phyloP scores from a whole-genome alignment of 2,113 vertebrate species.

The Vidua macroura region DNA sequence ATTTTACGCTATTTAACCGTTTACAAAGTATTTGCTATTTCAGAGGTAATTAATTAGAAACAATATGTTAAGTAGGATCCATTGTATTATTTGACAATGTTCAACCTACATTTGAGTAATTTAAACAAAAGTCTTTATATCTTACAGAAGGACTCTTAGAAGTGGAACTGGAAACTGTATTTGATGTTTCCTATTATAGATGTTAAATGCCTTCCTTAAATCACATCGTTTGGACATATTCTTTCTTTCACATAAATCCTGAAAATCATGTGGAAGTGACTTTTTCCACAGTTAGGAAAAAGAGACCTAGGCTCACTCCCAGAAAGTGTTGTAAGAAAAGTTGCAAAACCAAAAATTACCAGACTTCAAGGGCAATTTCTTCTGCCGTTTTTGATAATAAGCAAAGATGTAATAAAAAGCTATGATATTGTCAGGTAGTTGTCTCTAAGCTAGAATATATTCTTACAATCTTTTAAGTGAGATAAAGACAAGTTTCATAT shows the following conservation, averaged over 20 bases:
- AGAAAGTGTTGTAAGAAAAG: not conserved
- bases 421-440: not conserved
- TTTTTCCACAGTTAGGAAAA: not conserved
- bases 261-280: not conserved
- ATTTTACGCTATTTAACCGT: constrained; percentile 22
- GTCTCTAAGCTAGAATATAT: not conserved
- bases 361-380: not conserved
- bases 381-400: not conserved
- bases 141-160: not conserved
- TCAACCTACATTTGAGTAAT: constrained; percentile 48
- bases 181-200: constrained; percentile 42
- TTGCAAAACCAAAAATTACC: not conserved
- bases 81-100: constrained; percentile 48
- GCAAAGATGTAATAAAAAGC: not conserved
- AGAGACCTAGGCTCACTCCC: not conserved
- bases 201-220: constrained; percentile 29
- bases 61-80: not conserved
- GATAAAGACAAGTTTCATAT: not conserved
- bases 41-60: constrained; percentile 4
- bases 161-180: constrained; percentile 45
- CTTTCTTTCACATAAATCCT: constrained; percentile 2
- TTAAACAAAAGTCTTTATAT: constrained; percentile 56
- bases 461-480: not conserved
- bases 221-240: not conserved
- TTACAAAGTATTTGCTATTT: constrained; percentile 51